Percentiles rank a stretch among this genome's conserved stretches.
Evolutionary conservation across 2,113 vertebrate genomes (phyloP).

Genomic region (Podarcis raffonei): DNA sequence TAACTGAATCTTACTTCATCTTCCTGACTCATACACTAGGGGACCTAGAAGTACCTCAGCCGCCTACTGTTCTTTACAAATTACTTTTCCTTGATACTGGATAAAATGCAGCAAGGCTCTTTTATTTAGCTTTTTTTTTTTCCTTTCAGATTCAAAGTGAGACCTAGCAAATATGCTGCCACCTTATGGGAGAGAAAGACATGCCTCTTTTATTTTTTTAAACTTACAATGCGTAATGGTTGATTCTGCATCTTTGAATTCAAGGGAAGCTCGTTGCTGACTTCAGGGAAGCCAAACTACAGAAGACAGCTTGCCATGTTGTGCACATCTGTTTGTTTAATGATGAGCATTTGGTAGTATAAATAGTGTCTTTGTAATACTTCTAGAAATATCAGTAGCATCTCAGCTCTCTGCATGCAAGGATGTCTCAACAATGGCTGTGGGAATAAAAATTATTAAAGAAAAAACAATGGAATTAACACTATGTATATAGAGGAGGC

Average conservation of each 20-base stretch:
- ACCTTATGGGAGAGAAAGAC: conserved; percentile 15
- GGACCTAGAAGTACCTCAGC: background rate
- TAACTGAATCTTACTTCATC: background rate
- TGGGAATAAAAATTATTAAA: background rate
- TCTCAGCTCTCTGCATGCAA: background rate
- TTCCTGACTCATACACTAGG: conserved; percentile 1
- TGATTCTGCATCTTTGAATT: background rate
- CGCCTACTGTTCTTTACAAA: background rate
- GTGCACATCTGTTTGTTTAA: background rate
- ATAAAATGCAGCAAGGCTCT: background rate
- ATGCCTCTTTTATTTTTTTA: background rate
- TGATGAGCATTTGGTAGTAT: background rate
- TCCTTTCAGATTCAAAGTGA: background rate
- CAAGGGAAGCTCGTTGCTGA: background rate
- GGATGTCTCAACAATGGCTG: background rate
- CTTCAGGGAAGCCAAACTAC: background rate
- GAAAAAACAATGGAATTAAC: background rate
- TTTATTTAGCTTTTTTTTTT: background rate
- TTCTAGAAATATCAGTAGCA: background rate
- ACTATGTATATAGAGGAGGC: background rate
- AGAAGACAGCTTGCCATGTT: background rate
- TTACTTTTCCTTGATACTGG: conserved; percentile 3
- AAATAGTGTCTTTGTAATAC: background rate
- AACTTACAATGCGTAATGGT: background rate
- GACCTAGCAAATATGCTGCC: background rate